Evolutionary conservation across 2,113 vertebrate species (phyloP).

Genomic region (Aplodontia rufa): DNA sequence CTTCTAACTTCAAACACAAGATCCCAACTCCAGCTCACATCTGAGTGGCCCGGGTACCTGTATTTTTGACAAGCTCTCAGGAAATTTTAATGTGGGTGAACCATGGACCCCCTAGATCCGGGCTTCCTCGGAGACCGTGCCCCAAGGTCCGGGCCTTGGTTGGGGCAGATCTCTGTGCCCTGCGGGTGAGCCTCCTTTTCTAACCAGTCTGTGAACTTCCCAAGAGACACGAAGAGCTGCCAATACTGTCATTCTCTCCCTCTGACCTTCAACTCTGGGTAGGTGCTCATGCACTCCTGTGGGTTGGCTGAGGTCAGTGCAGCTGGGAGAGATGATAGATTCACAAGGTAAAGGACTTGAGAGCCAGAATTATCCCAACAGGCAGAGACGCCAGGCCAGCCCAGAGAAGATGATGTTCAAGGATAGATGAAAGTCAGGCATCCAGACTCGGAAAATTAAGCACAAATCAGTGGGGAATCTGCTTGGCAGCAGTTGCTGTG

Average conservation of each 20-base stretch:
- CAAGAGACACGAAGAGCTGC: not conserved
- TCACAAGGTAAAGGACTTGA: not conserved
- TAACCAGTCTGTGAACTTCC: not conserved
- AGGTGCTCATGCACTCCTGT: not conserved
- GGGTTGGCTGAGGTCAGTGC: conserved; percentile 4
- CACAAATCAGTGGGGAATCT: not conserved
- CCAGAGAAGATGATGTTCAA: conserved; percentile 14
- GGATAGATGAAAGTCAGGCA: conserved; percentile 44
- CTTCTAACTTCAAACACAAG: not conserved
- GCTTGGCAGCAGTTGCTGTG: not conserved
- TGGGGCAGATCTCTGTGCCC: not conserved
- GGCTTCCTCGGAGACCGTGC: not conserved
- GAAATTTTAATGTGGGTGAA: not conserved
- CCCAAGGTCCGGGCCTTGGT: not conserved
- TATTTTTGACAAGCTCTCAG: not conserved
- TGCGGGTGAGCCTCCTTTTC: not conserved
- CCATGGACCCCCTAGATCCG: not conserved
- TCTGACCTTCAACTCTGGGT: not conserved
- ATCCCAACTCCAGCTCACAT: not conserved
- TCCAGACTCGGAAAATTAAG: conserved; percentile 27
- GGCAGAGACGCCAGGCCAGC: not conserved
- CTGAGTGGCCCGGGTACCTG: not conserved
- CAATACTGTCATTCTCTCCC: not conserved
- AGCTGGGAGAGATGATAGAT: conserved; percentile 16
- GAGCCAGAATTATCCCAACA: not conserved